A percentile compares a stretch with the other conserved stretches of the same genome.
These are phyloP conservation scores for Diarsia rubi DNA, from an alignment of 2,888 invertebrate genomes.

Conservation along the genomic window DNA sequence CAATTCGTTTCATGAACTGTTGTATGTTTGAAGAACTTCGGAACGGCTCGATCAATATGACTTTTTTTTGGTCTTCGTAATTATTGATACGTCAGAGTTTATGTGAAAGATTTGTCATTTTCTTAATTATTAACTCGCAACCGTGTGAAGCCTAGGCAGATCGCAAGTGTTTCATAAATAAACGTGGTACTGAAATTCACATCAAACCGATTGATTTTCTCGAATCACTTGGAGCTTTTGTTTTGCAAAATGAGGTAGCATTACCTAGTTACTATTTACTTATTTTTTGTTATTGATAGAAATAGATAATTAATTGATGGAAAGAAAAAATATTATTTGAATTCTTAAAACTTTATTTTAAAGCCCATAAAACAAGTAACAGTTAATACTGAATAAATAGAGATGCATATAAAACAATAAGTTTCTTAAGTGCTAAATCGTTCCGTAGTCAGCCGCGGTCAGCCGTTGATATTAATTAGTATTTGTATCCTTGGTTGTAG, in stretches of 20 bases:
- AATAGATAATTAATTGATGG: background rate
- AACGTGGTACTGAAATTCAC: background rate
- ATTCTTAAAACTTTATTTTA: constrained; percentile 68
- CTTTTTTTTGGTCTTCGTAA: background rate
- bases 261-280: too few species aligned
- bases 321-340: background rate
- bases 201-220: background rate
- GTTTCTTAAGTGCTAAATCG: constrained; percentile 30
- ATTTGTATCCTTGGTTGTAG: constrained; percentile 76
- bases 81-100: background rate
- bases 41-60: background rate
- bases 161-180: background rate
- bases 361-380: constrained; percentile 67
- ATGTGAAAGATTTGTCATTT: background rate
- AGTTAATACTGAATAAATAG: constrained; percentile 70
- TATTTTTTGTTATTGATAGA: too few species aligned
- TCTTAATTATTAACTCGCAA: background rate
- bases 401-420: constrained; percentile 38
- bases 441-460: constrained; percentile 47
- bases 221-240: background rate
- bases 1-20: background rate
- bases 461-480: constrained; percentile 59
- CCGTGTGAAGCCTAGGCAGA: background rate
- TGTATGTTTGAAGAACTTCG: background rate
- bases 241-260: background rate